Base-by-base conservation (phyloP, 2,113 vertebrate species). In the Oreochromis aureus region DNA sequence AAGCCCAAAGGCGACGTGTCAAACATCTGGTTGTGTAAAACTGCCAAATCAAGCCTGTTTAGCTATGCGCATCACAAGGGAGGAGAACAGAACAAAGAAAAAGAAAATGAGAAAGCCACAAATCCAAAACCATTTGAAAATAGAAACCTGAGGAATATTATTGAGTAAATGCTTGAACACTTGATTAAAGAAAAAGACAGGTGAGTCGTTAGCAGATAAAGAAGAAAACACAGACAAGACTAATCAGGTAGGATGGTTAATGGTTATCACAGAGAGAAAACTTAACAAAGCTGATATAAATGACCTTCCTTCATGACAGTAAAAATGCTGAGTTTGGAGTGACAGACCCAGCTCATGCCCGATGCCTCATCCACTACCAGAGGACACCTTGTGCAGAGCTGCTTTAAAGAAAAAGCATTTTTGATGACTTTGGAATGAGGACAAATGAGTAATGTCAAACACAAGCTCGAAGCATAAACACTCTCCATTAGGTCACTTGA, bases 11-110 rank as follows among this genome's bases (percentile, higher is more conserved):
- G 16, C 16, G 5, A 61, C 5, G 3, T 34, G 30, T 63, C 1
- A 63, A 63, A 63, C 59, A 34, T 34, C 59, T 63, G 59, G 59
- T 63, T 66, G 61, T 7, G 61, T 66, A 66, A 66, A 66, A 36
- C 32, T 66, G 32, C 61, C 32, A 66, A 66, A 66, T 66, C 61
- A 36, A 66, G 32, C 18, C 32, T n/a, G 61, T 36, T 66, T 66
- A 66, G 61, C 32, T n/a, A 66, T 36, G 32, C 0, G 1, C 32
- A 36, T 66, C 32, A 66, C 18, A 66, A 66, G 61, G 61, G 61
- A 36, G 61, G 34, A 66, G 61, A 5, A 39, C 18, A 66, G 18
- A 39, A 39, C 34, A 66, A 66, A 66, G 32, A n/a, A 66, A 39
- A 39, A 39, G 18, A n/a, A 66, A 61, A 61, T 9, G 5, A 61